Evolutionary conservation across 1,140 invertebrate genomes (phyloP).

Genomic region (Leptopilina clavipes): DNA sequence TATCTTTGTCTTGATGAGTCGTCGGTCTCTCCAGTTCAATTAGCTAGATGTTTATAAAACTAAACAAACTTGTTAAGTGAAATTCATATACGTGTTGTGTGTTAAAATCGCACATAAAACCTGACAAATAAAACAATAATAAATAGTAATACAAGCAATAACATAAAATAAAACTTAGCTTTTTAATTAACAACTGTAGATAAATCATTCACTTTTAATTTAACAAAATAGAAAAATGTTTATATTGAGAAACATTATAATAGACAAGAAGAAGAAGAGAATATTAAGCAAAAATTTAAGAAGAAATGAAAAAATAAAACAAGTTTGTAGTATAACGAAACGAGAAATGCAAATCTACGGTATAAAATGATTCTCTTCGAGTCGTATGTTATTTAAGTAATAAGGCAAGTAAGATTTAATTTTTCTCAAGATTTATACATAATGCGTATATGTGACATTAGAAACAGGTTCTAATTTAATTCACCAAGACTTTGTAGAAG

Average conservation of each 20-base stretch:
- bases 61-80: constrained; percentile 25
- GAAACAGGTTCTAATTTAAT: constrained; percentile 18
- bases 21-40: constrained; percentile 28
- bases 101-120: background rate
- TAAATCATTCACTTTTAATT: too few species aligned
- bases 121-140: background rate
- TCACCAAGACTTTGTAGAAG: background rate
- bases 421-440: background rate
- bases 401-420: background rate
- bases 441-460: background rate
- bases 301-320: background rate
- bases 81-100: background rate
- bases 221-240: too few species aligned
- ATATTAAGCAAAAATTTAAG: background rate
- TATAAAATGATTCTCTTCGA: background rate
- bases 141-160: too few species aligned
- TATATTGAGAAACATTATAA: too few species aligned
- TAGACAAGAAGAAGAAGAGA: background rate
- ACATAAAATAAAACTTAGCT: too few species aligned
- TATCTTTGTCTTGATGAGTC: constrained; percentile 13
- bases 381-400: background rate
- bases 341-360: background rate
- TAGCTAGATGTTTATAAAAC: constrained; percentile 19
- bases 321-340: background rate
- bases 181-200: too few species aligned